These are phyloP conservation scores for Aricia artaxerxes DNA, from an alignment of 2,888 invertebrate species.

Conservation along the genomic window DNA sequence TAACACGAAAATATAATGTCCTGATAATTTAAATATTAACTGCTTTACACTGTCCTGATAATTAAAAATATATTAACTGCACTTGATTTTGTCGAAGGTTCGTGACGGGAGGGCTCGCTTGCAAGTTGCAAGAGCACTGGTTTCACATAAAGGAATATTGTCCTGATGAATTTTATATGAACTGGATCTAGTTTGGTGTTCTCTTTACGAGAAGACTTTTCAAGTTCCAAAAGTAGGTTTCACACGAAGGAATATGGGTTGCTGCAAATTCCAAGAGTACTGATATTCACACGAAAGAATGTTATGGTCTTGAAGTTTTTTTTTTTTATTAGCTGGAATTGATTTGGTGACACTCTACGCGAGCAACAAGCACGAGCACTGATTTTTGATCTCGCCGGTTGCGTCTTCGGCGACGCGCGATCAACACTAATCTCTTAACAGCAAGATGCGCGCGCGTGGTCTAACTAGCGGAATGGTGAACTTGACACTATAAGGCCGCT, in stretches of 20 bases:
- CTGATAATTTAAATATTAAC: neutral
- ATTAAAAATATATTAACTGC: neutral
- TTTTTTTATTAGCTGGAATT: neutral
- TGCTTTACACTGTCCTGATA: neutral
- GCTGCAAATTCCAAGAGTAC: too few relatives aligned
- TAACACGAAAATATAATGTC: neutral
- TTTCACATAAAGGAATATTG: neutral
- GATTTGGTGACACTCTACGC: too few relatives aligned
- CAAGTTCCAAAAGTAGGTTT: too few relatives aligned
- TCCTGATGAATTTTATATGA: neutral
- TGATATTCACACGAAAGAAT: too few relatives aligned
- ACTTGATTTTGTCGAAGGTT: neutral
- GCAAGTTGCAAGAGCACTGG: neutral
- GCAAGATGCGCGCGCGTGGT: slow-evolving; percentile 10
- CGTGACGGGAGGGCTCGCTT: neutral
- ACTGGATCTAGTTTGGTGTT: neutral
- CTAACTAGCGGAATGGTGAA: slow-evolving; percentile 7
- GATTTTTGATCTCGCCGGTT: neutral
- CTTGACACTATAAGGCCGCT: slow-evolving; percentile 13
- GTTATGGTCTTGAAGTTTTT: too few relatives aligned
- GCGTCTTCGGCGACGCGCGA: neutral
- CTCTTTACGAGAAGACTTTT: too few relatives aligned
- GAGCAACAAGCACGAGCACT: neutral
- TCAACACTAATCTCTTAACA: slow-evolving; percentile 8
- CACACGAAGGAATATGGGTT: too few relatives aligned